These are phyloP conservation scores for Neopipo cinnamomea DNA, from an alignment of 2,113 vertebrate genomes.

Conservation along the genomic window DNA sequence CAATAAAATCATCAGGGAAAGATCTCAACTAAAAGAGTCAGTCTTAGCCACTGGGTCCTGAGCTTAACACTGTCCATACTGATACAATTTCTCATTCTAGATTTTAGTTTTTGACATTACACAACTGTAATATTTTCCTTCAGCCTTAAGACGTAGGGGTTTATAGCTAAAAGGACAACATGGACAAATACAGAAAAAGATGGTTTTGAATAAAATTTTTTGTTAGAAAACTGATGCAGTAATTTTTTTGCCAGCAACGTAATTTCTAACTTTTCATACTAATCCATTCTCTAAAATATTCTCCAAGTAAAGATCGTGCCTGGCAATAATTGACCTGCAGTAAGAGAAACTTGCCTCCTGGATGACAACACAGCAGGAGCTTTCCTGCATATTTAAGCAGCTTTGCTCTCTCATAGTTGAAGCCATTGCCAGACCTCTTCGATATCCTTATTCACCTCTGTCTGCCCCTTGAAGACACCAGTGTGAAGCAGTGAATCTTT, in stretches of 20 bases:
- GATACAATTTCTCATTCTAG: background rate
- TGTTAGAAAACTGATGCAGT: background rate
- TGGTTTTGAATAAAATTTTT: background rate
- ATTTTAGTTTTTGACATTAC: background rate
- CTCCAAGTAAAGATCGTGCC: background rate
- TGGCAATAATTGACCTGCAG: background rate
- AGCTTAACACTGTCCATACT: background rate
- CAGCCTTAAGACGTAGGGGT: fast-evolving
- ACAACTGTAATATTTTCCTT: background rate
- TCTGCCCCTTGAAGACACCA: background rate
- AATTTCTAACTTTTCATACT: background rate
- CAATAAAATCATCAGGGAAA: background rate
- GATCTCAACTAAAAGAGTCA: background rate
- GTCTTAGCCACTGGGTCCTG: background rate
- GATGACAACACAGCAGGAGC: background rate
- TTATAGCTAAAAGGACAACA: background rate
- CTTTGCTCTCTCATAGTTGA: background rate
- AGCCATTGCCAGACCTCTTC: background rate
- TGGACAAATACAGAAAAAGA: background rate
- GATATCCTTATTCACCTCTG: background rate
- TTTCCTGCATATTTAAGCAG: background rate
- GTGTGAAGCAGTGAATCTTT: background rate
- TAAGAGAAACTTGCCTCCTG: background rate
- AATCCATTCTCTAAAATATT: background rate
- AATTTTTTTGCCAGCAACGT: background rate